These are phyloP conservation scores for Andrena minutula DNA, from an alignment of 2,888 invertebrate species.

Conservation along the genomic window DNA sequence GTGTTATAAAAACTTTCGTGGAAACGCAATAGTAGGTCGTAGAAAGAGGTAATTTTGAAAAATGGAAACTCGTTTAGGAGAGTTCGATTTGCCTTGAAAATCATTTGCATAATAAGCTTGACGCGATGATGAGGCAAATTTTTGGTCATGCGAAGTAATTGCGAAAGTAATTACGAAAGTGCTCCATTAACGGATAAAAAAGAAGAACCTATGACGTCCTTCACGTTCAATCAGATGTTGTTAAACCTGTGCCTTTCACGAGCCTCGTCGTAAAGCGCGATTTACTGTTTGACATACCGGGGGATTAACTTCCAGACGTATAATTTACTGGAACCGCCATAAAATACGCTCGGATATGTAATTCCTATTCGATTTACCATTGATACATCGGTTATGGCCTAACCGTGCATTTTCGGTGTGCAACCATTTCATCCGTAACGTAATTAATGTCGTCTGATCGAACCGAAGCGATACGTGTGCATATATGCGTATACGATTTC, in stretches of 20 bases:
- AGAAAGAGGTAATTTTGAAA: too few relatives aligned
- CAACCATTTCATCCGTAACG: not conserved
- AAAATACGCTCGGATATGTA: conserved; percentile 19
- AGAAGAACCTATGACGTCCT: too few relatives aligned
- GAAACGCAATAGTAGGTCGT: too few relatives aligned
- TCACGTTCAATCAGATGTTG: not conserved
- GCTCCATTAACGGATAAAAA: too few relatives aligned
- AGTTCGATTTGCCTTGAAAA: too few relatives aligned
- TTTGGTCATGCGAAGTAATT: too few relatives aligned
- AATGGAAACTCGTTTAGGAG: too few relatives aligned
- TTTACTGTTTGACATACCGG: conserved; percentile 18
- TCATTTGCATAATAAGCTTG: too few relatives aligned
- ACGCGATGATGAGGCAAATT: too few relatives aligned
- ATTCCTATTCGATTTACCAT: conserved; percentile 36
- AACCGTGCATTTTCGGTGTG: conserved; percentile 16
- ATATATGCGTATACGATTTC: not conserved
- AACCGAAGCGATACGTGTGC: conserved; percentile 12
- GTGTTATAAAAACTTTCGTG: too few relatives aligned
- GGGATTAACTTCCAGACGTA: conserved; percentile 28
- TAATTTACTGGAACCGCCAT: conserved; percentile 15
- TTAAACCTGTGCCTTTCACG: not conserved
- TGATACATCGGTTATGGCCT: conserved; percentile 32
- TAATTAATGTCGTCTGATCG: conserved; percentile 34
- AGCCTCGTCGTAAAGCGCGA: not conserved
- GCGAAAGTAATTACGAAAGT: too few relatives aligned